These are phyloP conservation scores for Hemitrygon akajei DNA, from an alignment of 2,797 vertebrate species.

Conservation along the genomic window DNA sequence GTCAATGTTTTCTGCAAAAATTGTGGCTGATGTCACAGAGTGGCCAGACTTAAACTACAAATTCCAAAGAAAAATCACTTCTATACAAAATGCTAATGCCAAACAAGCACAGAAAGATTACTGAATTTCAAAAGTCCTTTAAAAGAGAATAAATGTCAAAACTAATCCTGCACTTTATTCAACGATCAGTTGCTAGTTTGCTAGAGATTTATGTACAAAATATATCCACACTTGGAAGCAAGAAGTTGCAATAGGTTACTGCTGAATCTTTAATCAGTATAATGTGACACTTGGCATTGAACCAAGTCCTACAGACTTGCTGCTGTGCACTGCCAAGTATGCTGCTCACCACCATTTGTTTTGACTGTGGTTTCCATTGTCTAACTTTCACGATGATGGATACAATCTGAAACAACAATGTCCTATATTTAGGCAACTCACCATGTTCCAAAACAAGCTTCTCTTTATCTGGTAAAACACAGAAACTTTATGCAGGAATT, in stretches of 20 bases:
- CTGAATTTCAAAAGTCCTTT: neutral
- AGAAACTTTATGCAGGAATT: neutral
- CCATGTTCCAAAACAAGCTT: constrained; percentile 37
- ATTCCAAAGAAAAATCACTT: neutral
- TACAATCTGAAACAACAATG: constrained; percentile 37
- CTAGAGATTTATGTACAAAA: constrained; percentile 18
- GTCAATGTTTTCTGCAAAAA: neutral
- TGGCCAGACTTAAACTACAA: too few relatives aligned
- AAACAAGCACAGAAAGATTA: neutral
- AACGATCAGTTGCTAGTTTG: neutral
- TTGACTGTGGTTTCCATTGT: constrained; percentile 37
- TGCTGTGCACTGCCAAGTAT: constrained; percentile 22
- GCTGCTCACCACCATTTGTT: constrained; percentile 32
- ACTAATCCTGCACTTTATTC: neutral
- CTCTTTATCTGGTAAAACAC: constrained; percentile 24
- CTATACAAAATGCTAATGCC: neutral
- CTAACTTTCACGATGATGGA: constrained; percentile 35
- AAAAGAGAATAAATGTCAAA: neutral
- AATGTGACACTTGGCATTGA: constrained; percentile 32
- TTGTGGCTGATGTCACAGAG: neutral
- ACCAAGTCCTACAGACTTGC: constrained; percentile 32
- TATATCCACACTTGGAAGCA: constrained; percentile 14
- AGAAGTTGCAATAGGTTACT: constrained; percentile 20
- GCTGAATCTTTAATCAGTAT: constrained; percentile 28
- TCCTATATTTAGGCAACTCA: constrained; percentile 36